Evolutionary conservation across 2,888 invertebrate genomes (phyloP), one percentile per base, ranked within the genome.

Genomic region (Cartodere bifasciata): DNA sequence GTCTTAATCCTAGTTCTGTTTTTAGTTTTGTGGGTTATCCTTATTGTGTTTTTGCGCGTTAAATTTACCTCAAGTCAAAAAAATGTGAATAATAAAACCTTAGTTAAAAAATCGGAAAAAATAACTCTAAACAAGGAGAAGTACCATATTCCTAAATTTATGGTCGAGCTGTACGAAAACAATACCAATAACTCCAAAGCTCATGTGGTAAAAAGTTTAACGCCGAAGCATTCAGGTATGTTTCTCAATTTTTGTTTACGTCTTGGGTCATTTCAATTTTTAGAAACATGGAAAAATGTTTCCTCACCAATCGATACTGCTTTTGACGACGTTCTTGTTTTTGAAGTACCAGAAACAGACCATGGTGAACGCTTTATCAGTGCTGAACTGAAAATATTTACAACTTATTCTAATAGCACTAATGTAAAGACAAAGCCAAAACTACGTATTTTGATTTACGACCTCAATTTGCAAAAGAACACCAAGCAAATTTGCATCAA

Each of bases 91-190:
- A 28, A 24, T 15, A 15, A 25, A 6, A n/a, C 30, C n/a, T 14
- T 12, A 6, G 20, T 20, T 6, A 31, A 31, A 24, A 29, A 34
- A 3, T 30, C 29, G 11, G 32, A 34, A 15, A 25, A 11, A 9
- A 5, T 6, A 10, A 31, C 29, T 6, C 12, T 13, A 15, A 26
- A 12, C 11, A 41, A 35, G 32, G 43, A 31, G 9, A 52, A 44
- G 31, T 42, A 48, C 23, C 59, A 60, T 32, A 48, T 60, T 7
- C 58, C 59, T 0, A 58, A 59, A 38, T 57, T 58, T 40, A 60
- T 60, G 60, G 33, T 60, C 32, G 58, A 60, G 34, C 42, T 60
- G 33, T 60, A 59, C 34, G 55, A 58, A 35, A 50, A 47, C 26
- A 50, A 52, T 29, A 38, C 35, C 1, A 44, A 45, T 15, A 35